phyloP scores from a whole-genome alignment of 2,888 invertebrate genomes.

The Nephrotoma flavescens region DNA sequence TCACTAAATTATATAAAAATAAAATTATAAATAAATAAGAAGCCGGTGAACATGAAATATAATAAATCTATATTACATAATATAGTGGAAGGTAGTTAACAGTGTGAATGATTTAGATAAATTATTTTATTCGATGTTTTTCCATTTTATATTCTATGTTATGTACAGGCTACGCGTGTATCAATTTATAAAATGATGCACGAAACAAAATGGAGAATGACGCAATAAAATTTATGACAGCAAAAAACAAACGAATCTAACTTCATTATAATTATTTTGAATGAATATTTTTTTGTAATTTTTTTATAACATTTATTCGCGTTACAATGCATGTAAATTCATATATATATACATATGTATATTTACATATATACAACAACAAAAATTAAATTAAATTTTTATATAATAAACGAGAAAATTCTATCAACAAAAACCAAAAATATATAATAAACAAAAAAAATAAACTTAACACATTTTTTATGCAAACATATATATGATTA shows the following conservation, averaged over 20 bases:
- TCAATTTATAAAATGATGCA: neutral
- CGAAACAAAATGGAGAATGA: neutral
- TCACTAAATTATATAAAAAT: neutral
- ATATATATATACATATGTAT: neutral
- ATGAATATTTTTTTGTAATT: neutral
- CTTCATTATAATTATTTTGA: neutral
- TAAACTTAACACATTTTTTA: neutral
- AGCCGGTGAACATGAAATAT: neutral
- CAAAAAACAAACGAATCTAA: neutral
- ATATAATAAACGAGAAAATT: neutral
- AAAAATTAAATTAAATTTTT: neutral
- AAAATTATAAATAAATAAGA: neutral
- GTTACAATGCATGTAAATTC: constrained; percentile 3
- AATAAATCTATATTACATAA: neutral
- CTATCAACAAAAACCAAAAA: neutral
- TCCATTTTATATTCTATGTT: neutral
- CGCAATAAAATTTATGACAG: neutral
- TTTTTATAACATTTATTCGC: neutral
- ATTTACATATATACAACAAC: neutral
- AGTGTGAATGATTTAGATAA: neutral
- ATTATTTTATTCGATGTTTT: neutral
- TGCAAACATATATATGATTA: neutral
- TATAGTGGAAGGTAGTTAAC: neutral
- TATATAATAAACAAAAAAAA: neutral
- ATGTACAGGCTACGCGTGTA: neutral